Base-by-base conservation (phyloP, 2,113 vertebrate genomes). In the Donacobius atricapilla region DNA sequence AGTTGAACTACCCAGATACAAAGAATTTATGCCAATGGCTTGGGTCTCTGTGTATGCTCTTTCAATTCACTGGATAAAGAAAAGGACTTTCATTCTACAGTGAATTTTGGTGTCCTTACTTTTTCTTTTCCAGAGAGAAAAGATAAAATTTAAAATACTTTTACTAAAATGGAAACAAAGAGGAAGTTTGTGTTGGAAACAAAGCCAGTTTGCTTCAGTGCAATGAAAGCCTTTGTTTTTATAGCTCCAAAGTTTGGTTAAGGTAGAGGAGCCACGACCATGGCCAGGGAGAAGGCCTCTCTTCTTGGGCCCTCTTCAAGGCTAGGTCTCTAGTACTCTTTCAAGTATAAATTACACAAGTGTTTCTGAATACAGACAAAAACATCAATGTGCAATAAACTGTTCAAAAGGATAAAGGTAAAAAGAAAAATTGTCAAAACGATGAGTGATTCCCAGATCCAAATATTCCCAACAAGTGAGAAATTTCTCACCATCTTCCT, bases 401-500 rank as follows among this genome's bases (percentile, higher is more conserved):
- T 10, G 14, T 25, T 76, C 28, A 60, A 84, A 89, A 82, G 4
- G 9, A 63, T 33, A 89, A 30, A 47, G 12, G 30, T 48, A 16
- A 61, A 85, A 83, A 51, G 9, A 12, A 24, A 86, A 90, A 73
- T 2, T 2, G 7, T 48, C 31, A 72, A 69, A 83, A 73, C 1
- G 0, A 65, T 35, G 4, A 77, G 50, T 2, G 15, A 24, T 57
- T 72, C 33, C 22, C 25, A 48, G 18, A 72, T 31, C 13, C 23
- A 80, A 63, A 45, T 48, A 48, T 5, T 65, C 20, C 33, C 15
- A 61, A 8, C 11, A 81, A 40, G 54, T 40, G 64, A 89, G 64
- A 84, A 84, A 89, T 56, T 75, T 87, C 90, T 94, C 60, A 82
- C 77, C 19, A 4, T 30, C 45, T 56, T 79, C 24, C 53, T 56